Percentiles rank a stretch among this genome's conserved stretches.
Conservation (phyloP, 2,888 invertebrate species). For the Kuschelorhynchus macadamiae region DNA sequence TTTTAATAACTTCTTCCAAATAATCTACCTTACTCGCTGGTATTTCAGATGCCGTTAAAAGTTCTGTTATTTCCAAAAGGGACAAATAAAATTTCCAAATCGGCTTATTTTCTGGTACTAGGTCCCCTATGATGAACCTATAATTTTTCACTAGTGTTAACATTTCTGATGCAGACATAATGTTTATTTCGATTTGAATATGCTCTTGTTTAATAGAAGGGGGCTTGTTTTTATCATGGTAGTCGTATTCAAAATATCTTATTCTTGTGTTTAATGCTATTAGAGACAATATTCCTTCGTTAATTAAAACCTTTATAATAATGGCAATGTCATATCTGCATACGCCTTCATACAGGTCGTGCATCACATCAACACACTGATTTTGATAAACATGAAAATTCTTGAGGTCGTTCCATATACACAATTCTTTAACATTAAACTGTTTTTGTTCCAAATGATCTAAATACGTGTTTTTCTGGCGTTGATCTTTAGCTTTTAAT, state of each 20-base stretch:
- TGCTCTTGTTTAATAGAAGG: conserved; percentile 11
- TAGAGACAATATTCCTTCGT: background rate
- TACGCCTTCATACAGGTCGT: no score
- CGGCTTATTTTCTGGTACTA: conserved; percentile 37
- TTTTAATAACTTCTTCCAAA: conserved; percentile 35
- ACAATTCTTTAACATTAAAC: conserved; percentile 8
- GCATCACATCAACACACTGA: background rate
- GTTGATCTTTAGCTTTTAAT: background rate
- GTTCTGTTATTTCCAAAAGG: conserved; percentile 52
- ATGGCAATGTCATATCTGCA: no score
- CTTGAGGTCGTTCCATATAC: conserved; percentile 1
- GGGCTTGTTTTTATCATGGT: conserved; percentile 11
- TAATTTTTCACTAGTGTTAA: conserved; percentile 55
- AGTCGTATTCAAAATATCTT: conserved; percentile 11
- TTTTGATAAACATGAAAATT: conserved; percentile 3
- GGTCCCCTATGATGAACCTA: conserved; percentile 53
- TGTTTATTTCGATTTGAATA: conserved; percentile 37
- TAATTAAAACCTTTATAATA: no score
- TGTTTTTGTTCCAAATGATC: conserved; percentile 14
- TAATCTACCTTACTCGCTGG: conserved; percentile 33
- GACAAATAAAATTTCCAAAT: conserved; percentile 10
- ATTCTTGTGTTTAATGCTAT: background rate
- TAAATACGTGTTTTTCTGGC: conserved; percentile 9
- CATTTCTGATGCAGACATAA: conserved; percentile 59
- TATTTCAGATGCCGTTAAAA: conserved; percentile 30